Evolutionary conservation across 2,113 vertebrate species (phyloP).

Genomic region (Phaetusa simplex): DNA sequence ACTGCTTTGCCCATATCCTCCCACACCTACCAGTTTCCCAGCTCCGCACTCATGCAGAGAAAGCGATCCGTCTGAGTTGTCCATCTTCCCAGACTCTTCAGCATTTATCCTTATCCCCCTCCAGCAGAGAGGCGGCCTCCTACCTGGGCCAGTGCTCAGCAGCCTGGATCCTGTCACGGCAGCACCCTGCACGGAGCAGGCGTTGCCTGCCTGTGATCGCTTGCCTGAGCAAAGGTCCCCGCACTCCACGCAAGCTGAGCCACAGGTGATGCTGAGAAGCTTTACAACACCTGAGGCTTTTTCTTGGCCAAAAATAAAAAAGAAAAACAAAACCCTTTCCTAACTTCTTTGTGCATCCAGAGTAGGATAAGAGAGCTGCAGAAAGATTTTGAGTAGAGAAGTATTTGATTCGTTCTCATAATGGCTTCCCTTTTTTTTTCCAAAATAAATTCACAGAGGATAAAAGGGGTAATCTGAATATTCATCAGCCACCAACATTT

Average conservation of each 20-base stretch:
- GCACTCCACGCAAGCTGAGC: not conserved
- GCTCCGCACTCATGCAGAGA: not conserved
- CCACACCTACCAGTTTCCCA: not conserved
- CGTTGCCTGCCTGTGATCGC: not conserved
- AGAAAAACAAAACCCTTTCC: not conserved
- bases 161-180: not conserved
- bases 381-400: not conserved
- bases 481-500: not conserved
- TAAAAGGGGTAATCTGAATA: not conserved
- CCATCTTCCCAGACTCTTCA: not conserved
- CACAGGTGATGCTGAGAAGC: not conserved
- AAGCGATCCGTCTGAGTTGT: fast-evolving
- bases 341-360: not conserved
- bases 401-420: not conserved
- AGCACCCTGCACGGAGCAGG: fast-evolving
- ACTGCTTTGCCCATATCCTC: not conserved
- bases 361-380: not conserved
- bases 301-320: not conserved
- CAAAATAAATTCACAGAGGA: not conserved
- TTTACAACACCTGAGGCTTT: not conserved
- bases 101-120: not conserved
- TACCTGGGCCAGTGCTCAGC: not conserved
- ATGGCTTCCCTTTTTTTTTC: not conserved
- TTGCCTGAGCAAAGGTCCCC: not conserved
- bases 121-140: fast-evolving